These are phyloP conservation scores for Saimiri boliviensis DNA, from an alignment of 2,113 vertebrate species.

Conservation along the genomic window DNA sequence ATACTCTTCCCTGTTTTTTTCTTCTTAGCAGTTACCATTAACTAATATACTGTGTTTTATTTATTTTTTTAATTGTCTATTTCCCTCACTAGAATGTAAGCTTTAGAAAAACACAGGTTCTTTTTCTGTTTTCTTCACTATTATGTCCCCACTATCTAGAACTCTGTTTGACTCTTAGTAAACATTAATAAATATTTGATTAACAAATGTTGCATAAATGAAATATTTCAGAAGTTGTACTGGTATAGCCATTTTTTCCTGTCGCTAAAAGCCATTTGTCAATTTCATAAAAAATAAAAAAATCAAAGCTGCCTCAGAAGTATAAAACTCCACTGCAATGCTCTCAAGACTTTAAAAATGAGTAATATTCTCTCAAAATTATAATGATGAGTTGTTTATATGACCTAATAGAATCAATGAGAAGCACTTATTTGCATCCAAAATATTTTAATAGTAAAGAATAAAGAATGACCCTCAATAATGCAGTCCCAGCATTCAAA, in stretches of 20 bases:
- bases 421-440: conserved; percentile 33
- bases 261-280: background rate
- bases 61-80: background rate
- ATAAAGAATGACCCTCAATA: conserved; percentile 48
- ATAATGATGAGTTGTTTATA: background rate
- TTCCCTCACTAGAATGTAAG: conserved; percentile 27
- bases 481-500: conserved; percentile 8
- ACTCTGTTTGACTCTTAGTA: background rate
- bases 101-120: background rate
- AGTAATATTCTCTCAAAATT: background rate
- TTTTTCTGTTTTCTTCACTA: background rate
- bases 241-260: background rate
- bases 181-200: conserved; percentile 12
- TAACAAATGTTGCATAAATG: background rate
- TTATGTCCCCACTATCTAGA: background rate
- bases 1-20: conserved; percentile 8
- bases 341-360: conserved; percentile 19
- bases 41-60: background rate
- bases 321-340: background rate
- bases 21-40: conserved; percentile 22
- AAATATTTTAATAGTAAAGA: conserved; percentile 71
- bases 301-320: conserved; percentile 21
- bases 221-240: conserved; percentile 23
- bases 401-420: background rate
- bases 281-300: conserved; percentile 14